Base-by-base conservation (phyloP, 1,140 invertebrate genomes). In the Penaeus chinensis region DNA sequence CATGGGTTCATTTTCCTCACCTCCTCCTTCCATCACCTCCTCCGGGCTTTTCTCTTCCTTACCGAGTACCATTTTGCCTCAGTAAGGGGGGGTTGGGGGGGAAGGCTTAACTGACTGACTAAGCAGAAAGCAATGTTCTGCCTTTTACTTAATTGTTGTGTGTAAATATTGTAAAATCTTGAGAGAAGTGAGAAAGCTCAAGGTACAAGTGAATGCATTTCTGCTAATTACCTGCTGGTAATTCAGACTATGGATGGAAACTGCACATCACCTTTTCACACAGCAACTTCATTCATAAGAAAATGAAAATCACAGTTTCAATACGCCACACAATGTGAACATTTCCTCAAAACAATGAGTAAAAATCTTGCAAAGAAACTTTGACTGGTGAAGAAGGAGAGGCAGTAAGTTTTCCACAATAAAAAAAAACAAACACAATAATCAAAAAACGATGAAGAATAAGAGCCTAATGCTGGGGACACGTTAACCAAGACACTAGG, bases 401-500 rank as follows among this genome's bases (percentile, higher is more conserved):
- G 66, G 10, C 66, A 32, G n/a, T 24, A 8, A 13, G 66, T 71
- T 71, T 18, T 71, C 66, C 66, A 20, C 66, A 71, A 42, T 42
- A 4, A 42, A 42, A 42, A 42, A 42, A 42, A 42, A 7, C 4
- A 42, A 42, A 42, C 37, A 42, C 37, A 42, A 42, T 42, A 32
- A 32, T 4, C 18, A 32, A 32, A 71, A 32, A 71, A 24, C 8
- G 66, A 32, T 24, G 32, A 32, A 71, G 66, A n/a, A n/a, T 24
- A 71, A 24, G 32, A 71, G 32, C 66, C 66, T 71, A 71, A 71
- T 71, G 66, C 66, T 32, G n/a, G 32, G 66, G 66, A 24, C 32
- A 32, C 66, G 66, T 54, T 54, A 54, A 71, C 66, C 66, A 71
- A 71, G 66, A 24, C 66, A 71, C 66, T 71, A 71, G 66, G 66